Base-by-base conservation (phyloP, 2,113 vertebrate species). In the Scatophagus argus region DNA sequence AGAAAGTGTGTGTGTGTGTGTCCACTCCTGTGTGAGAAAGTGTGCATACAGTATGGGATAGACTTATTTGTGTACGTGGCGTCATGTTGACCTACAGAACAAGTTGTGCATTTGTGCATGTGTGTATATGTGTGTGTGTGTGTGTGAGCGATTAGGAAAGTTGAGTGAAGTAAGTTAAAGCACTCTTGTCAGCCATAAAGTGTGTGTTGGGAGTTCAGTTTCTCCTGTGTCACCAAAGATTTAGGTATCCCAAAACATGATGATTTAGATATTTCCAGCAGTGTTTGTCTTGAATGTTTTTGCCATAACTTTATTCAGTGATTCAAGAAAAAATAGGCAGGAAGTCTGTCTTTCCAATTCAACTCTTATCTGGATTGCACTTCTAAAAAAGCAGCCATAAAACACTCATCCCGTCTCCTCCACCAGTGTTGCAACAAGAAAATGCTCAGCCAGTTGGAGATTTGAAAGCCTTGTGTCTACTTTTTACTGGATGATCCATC, bases 151-250 rank as follows among this genome's bases (percentile, higher is more conserved):
- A 82, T 75, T 54, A 78, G 58, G 41, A 68, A 65, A 54, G 73
- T 54, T 49, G 75, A 86, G 52, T 75, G 73, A 75, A 39, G 39
- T 47, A 39, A 47, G 79, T 71, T 70, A 59, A 83, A 70, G 68
- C 38, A 9, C 61, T 76, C 66, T 6, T 61, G 76, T 69, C 74
- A 63, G 63, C 43, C 39, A 46, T 74, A 52, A 82, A 51, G 44
- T 66, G 59, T 65, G 44, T 71, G 23, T 34, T 78, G 43, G 41
- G 25, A 49, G 39, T 72, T 76, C 16, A 66, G 9, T 56, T 54
- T 38, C 62, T 69, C 32, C 17, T 23, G 31, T 32, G 55, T 56
- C 52, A 56, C 47, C 10, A 67, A 62, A 27, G 7, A 56, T 72
- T 68, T 34, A 56, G 44, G 32, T 32, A 34, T 81, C 65, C 12